Percentiles rank a stretch among this genome's conserved stretches.
Evolutionary conservation across 2,113 vertebrate species (phyloP).

Genomic region (Cololabis saira): DNA sequence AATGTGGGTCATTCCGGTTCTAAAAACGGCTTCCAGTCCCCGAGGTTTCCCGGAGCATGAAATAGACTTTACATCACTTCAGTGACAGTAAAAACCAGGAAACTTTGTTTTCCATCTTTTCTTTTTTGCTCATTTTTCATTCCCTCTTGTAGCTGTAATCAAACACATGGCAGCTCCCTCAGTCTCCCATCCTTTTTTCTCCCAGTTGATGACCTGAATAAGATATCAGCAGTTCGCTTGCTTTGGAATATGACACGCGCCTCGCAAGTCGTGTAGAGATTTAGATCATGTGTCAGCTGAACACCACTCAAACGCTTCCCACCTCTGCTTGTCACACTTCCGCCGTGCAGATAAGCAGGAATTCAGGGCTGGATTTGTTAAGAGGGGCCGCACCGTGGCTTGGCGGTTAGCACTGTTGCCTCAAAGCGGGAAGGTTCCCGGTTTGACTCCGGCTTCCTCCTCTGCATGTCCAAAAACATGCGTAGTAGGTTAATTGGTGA

Average conservation of each 20-base stretch:
- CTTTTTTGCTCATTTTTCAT: slow-evolving; percentile 70
- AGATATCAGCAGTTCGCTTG: slow-evolving; percentile 73
- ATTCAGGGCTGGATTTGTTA: slow-evolving; percentile 57
- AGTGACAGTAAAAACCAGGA: slow-evolving; percentile 58
- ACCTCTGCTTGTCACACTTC: slow-evolving; percentile 65
- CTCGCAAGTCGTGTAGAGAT: slow-evolving; percentile 64
- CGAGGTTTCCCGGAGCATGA: slow-evolving; percentile 73
- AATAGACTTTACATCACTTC: slow-evolving; percentile 82
- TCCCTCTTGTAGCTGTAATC: slow-evolving; percentile 60
- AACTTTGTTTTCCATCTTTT: slow-evolving; percentile 31
- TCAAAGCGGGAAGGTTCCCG: too few relatives aligned
- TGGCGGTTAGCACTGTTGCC: too few relatives aligned
- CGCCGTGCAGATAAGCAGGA: slow-evolving; percentile 60
- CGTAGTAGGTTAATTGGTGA: too few relatives aligned
- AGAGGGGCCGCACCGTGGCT: too few relatives aligned
- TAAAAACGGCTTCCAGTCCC: slow-evolving; percentile 72
- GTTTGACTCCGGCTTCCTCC: too few relatives aligned
- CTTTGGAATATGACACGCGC: slow-evolving; percentile 60
- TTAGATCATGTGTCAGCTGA: slow-evolving; percentile 68
- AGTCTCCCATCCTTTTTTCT: slow-evolving; percentile 6
- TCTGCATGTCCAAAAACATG: too few relatives aligned
- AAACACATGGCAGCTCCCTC: slow-evolving; percentile 53
- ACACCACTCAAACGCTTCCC: slow-evolving; percentile 52
- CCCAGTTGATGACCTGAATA: slow-evolving; percentile 72
- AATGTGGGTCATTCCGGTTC: slow-evolving; percentile 72